Base-by-base conservation (phyloP, 2,797 vertebrate genomes). In the Oophaga sylvatica region DNA sequence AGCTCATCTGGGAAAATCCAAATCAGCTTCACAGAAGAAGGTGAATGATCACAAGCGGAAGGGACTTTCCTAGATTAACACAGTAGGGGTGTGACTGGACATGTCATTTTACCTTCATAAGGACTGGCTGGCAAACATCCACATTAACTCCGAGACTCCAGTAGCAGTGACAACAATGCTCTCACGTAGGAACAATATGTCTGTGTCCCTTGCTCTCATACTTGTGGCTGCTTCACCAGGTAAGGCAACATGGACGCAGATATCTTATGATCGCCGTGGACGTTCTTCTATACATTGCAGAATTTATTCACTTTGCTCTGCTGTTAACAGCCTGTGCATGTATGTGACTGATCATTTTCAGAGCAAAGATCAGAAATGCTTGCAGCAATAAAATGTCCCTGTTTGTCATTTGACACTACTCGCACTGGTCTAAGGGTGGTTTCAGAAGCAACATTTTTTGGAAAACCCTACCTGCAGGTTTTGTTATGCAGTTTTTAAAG, bases 1-100 rank as follows among this genome's bases (percentile, higher is more conserved):
- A 45, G 16, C 17, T 71, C 1, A 35, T 10, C 70, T 62, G 71
- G 83, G 83, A 84, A 84, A 84, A 63, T 48, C 83, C 83, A 62
- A 17, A 3, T 60, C 9, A 53, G 56, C 70, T 11, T 57, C 31
- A 2, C 26, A 53, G 35, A 4, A 48, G 41, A n/a, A 83, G 45
- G 41, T 31, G 11, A n/a, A 26, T 41, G 57, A 35, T 80, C 78
- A 60, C 56, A 80, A 63, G 19, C 3, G 19, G 41, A 19, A 48
- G 20, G 85, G 65, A 45, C 73, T 81, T 87, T 73, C 71, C 78
- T 68, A 10, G 10, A 65, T 3, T 67, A 53, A 45, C 26, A 73
- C 7, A 62, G n/a, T 20, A 31, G 56, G 35, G 56, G 82, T 41
- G 68, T 5, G 60, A 45, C 56, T 35, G 70, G 0, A 6, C 31